Evolutionary conservation across 2,113 vertebrate genomes (phyloP).

Genomic region (Procavia capensis): DNA sequence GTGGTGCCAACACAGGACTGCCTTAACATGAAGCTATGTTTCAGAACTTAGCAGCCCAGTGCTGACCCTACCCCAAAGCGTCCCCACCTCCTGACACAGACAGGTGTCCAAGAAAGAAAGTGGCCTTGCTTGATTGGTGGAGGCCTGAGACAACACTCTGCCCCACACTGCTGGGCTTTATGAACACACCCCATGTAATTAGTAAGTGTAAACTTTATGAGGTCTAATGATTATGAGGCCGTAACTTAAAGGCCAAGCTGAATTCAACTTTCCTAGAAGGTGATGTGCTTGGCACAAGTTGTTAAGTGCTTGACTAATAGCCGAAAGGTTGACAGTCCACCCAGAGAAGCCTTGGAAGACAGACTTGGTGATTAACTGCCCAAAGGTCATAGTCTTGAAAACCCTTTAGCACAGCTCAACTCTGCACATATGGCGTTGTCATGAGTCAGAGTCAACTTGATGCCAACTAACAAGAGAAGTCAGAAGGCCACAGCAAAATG

Average conservation of each 20-base stretch:
- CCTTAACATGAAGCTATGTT: not conserved
- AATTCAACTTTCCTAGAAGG: not conserved
- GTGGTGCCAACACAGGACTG: not conserved
- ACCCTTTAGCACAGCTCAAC: not conserved
- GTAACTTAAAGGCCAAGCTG: constrained; percentile 25
- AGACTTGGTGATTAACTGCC: not conserved
- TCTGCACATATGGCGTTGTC: not conserved
- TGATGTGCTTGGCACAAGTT: not conserved
- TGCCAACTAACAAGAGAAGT: not conserved
- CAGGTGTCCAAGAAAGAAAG: not conserved
- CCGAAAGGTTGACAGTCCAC: not conserved
- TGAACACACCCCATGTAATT: constrained; percentile 21
- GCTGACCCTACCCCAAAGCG: not conserved
- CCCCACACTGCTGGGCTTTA: not conserved
- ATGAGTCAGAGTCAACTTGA: no score
- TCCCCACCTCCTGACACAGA: not conserved
- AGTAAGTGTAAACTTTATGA: constrained; percentile 54
- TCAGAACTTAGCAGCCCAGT: not conserved
- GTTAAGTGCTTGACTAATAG: not conserved
- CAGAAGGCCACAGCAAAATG: not conserved
- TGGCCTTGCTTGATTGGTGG: not conserved
- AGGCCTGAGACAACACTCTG: not conserved
- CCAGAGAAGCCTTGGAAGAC: not conserved
- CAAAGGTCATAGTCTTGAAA: not conserved
- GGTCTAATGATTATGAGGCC: constrained; percentile 48